Evolutionary conservation across 2,888 invertebrate genomes (phyloP).

Genomic region (Exocentrus adspersus): DNA sequence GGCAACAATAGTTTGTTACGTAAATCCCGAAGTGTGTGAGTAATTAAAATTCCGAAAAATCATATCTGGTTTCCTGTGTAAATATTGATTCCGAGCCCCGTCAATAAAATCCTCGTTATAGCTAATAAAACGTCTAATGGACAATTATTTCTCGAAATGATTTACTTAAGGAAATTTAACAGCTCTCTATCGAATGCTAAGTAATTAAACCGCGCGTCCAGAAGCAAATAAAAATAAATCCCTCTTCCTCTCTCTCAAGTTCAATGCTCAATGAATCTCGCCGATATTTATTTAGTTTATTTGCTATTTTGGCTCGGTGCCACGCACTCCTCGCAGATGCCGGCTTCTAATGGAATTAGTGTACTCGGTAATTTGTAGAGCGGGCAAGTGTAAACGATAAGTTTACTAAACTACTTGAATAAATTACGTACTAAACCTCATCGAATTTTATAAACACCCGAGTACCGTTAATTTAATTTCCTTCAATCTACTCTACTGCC

Average conservation of each 20-base stretch:
- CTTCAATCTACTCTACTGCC: too few relatives aligned
- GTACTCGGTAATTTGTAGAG: conserved; percentile 2
- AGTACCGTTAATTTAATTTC: too few relatives aligned
- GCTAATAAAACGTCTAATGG: conserved; percentile 21
- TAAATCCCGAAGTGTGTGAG: background rate
- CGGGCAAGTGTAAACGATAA: background rate
- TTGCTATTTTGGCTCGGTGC: conserved; percentile 34
- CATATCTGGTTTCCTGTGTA: background rate
- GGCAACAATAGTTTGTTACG: background rate
- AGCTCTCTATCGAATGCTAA: conserved; percentile 7
- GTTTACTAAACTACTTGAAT: background rate
- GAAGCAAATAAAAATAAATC: conserved; percentile 30
- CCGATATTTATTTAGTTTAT: conserved; percentile 31
- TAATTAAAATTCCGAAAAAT: background rate
- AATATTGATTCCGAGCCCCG: conserved; percentile 7
- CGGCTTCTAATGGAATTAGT: background rate
- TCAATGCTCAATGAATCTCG: conserved; percentile 34
- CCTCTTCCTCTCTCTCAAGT: conserved; percentile 34
- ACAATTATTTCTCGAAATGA: background rate
- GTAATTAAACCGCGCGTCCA: background rate
- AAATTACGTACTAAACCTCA: too few relatives aligned
- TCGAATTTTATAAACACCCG: too few relatives aligned
- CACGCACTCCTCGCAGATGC: conserved; percentile 15
- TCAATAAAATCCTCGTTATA: background rate
- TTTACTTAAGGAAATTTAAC: conserved; percentile 14